Evolutionary conservation across 2,888 invertebrate species (phyloP).

Genomic region (Zhuqinia jingwanae): DNA sequence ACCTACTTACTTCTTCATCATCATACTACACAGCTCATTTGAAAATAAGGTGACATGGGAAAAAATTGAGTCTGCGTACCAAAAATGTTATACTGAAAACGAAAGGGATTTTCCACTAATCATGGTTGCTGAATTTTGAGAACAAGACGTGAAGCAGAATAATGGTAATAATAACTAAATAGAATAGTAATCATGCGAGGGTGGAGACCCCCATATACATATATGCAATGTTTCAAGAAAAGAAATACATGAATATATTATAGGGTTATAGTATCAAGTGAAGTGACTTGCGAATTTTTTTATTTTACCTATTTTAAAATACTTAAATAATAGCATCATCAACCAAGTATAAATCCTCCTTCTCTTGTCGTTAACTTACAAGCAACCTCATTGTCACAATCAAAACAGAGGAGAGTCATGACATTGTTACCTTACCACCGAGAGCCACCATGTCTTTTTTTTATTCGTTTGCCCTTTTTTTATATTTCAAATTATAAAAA

Average conservation of each 20-base stretch:
- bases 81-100: slow-evolving; percentile 26
- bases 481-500: slow-evolving; percentile 57
- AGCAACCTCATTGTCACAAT: neutral
- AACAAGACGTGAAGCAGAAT: neutral
- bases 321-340: slow-evolving; percentile 44
- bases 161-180: slow-evolving; percentile 10
- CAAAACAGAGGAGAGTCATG: neutral
- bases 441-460: neutral
- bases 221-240: neutral
- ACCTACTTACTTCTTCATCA: no score
- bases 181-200: neutral
- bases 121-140: neutral
- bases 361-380: neutral
- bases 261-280: slow-evolving; percentile 3
- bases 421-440: slow-evolving; percentile 3
- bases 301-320: neutral
- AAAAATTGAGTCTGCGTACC: neutral
- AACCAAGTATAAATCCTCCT: slow-evolving; percentile 59
- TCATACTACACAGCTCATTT: no score
- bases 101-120: slow-evolving; percentile 38
- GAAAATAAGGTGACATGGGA: neutral
- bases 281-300: slow-evolving; percentile 20
- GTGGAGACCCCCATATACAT: neutral
- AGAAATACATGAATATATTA: slow-evolving; percentile 20
- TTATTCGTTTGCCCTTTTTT: slow-evolving; percentile 13